A percentile compares a stretch with the other conserved stretches of the same genome.
Evolutionary conservation across 1,140 invertebrate species (phyloP).

Genomic region (Plutomurus gul): DNA sequence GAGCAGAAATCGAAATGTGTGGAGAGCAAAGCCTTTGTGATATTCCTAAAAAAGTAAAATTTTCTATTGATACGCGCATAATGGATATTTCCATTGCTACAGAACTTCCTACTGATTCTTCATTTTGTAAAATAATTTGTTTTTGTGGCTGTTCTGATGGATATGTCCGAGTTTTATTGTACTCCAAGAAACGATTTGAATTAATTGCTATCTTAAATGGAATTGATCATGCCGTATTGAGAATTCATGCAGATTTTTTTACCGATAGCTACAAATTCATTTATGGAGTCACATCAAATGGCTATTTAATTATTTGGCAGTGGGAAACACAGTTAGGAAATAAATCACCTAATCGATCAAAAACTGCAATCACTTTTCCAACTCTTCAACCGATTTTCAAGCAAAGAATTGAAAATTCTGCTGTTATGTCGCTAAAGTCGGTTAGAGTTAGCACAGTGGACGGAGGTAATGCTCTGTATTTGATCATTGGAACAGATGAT

Average conservation of each 20-base stretch:
- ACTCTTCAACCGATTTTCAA: background rate
- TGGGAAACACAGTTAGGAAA: background rate
- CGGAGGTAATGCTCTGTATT: background rate
- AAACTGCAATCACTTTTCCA: background rate
- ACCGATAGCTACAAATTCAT: background rate
- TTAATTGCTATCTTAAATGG: background rate
- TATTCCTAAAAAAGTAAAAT: background rate
- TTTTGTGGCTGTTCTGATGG: slow-evolving; percentile 19
- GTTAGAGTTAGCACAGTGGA: background rate
- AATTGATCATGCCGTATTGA: background rate
- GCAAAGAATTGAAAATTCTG: background rate
- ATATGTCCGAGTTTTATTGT: background rate
- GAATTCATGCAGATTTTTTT: background rate
- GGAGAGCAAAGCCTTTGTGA: background rate
- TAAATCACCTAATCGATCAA: background rate
- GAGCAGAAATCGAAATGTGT: slow-evolving; percentile 3
- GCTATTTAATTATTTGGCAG: background rate
- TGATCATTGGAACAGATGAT: background rate
- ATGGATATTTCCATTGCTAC: background rate
- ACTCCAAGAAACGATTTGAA: background rate
- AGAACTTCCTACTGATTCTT: background rate
- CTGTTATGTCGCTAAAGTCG: background rate
- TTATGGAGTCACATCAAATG: background rate
- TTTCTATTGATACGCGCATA: slow-evolving; percentile 13
- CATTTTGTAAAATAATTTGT: background rate